Percentiles rank a stretch among this genome's conserved stretches.
These are phyloP conservation scores for Stichopus chloronotus DNA, from an alignment of 35 echinoderm and acorn worm genomes.

Conservation along the genomic window DNA sequence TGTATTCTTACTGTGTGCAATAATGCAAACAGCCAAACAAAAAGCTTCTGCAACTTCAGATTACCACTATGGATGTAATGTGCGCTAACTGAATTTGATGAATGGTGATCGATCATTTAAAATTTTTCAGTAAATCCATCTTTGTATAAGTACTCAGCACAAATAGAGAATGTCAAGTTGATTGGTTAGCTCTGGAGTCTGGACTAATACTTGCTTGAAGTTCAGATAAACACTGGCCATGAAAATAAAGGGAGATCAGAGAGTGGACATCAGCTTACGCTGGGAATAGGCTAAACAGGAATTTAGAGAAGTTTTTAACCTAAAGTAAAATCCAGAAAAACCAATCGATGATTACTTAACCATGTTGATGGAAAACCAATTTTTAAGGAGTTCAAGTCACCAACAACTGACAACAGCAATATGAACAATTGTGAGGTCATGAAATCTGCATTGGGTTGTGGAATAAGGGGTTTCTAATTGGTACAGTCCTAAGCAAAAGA, in stretches of 20 bases:
- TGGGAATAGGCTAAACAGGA: background rate
- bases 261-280: background rate
- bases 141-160: background rate
- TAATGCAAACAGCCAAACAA: background rate
- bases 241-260: slow-evolving; percentile 4
- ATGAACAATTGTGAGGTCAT: slow-evolving; percentile 15
- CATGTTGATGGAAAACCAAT: slow-evolving; percentile 8
- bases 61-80: background rate
- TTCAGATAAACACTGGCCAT: slow-evolving; percentile 9
- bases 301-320: background rate
- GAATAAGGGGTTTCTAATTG: background rate
- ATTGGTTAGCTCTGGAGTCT: background rate
- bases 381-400: slow-evolving; percentile 2
- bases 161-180: background rate
- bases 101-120: slow-evolving; percentile 15
- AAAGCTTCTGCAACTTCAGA: background rate
- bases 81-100: background rate
- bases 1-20: background rate
- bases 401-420: background rate
- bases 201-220: background rate
- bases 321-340: background rate
- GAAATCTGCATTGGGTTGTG: background rate
- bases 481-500: background rate
- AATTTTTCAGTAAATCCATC: slow-evolving; percentile 10
- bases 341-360: background rate